Conservation (phyloP, 2,888 invertebrate species). For the Oligia latruncula region DNA sequence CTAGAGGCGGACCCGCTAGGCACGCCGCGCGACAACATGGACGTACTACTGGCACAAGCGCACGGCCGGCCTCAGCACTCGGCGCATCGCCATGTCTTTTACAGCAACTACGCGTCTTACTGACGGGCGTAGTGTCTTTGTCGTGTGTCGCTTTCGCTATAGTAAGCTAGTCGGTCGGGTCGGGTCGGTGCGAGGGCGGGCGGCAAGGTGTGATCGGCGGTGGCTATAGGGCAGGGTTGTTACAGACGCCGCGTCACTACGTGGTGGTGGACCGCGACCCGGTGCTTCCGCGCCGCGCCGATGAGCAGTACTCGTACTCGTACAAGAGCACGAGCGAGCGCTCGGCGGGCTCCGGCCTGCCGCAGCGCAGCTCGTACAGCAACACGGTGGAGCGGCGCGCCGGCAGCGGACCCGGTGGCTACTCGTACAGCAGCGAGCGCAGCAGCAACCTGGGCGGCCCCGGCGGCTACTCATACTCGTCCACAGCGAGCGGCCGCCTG, state of each 20-base stretch:
- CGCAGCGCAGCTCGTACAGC: slow-evolving; percentile 92
- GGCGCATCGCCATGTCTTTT: slow-evolving; percentile 88
- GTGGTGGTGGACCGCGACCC: slow-evolving; percentile 95
- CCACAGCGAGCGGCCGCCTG: slow-evolving; percentile 94
- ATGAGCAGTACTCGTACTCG: slow-evolving; percentile 96
- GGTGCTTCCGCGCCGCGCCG: slow-evolving; percentile 91
- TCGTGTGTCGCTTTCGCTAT: slow-evolving; percentile 88
- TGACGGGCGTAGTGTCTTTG: slow-evolving; percentile 75
- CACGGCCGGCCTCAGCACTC: slow-evolving; percentile 89
- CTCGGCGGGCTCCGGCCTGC: slow-evolving; percentile 86
- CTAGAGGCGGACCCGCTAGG: slow-evolving; percentile 90
- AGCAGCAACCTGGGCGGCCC: slow-evolving; percentile 93
- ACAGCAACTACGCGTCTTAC: slow-evolving; percentile 89
- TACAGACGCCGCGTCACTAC: slow-evolving; percentile 96
- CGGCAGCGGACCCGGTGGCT: slow-evolving; percentile 94
- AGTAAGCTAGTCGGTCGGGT: slow-evolving; percentile 77
- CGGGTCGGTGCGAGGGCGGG: slow-evolving; percentile 82
- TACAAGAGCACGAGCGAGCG: slow-evolving; percentile 92
- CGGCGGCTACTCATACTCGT: slow-evolving; percentile 96
- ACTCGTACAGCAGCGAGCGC: slow-evolving; percentile 94
- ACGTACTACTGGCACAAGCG: slow-evolving; percentile 91
- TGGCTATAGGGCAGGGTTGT: slow-evolving; percentile 87
- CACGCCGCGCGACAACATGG: slow-evolving; percentile 92
- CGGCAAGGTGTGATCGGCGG: slow-evolving; percentile 77
- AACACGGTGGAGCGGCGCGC: slow-evolving; percentile 92